Base-by-base conservation (phyloP, 2,888 invertebrate genomes). In the Cosmopolites sordidus region DNA sequence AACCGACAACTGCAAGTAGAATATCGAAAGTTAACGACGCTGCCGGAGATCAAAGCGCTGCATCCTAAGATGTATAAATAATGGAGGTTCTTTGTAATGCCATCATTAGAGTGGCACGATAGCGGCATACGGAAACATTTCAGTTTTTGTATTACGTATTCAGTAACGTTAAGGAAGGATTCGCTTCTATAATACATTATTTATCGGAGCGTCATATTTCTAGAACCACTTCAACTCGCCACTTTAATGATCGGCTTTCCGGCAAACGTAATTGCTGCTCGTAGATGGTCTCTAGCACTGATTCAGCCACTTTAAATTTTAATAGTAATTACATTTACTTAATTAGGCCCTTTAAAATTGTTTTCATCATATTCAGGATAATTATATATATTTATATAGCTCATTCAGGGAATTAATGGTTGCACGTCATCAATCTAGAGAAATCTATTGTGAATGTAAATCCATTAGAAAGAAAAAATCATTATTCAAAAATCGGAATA, bases 1-100 rank as follows among this genome's bases (percentile, higher is more conserved):
- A 5, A 22, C 22, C 22, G 22, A 5, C 22, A 22, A 22, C 22
- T 22, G 3, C 4, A 22, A 22, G 22, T 5, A 8, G 48, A 53
- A 43, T 53, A 53, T 53, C 52, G 48, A 53, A 50, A 43, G 38
- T 43, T 16, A 43, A 22, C 17, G 48, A 48, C 39, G 43, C 16
- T 47, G 43, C 16, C 43, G 52, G 22, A 22, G 22, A 22, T 53
- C 52, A 48, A 53, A 43, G 43, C 39, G 43, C 29, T 22, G 57
- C 62, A 59, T 59, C 61, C 58, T 64, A 58, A 63, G 68, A 68
- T 68, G 66, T 67, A 67, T 67, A 66, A 68, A 66, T 65, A 65
- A 67, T 68, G 66, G 64, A 53, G 62, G 61, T 60, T 64, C 65
- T 66, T 68, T 66, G 65, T 66, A 65, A 66, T 64, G 63, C 64